Percentiles rank a stretch among this genome's conserved stretches.
phyloP scores from a whole-genome alignment of 2,113 vertebrate species.

The Boleophthalmus pectinirostris region DNA sequence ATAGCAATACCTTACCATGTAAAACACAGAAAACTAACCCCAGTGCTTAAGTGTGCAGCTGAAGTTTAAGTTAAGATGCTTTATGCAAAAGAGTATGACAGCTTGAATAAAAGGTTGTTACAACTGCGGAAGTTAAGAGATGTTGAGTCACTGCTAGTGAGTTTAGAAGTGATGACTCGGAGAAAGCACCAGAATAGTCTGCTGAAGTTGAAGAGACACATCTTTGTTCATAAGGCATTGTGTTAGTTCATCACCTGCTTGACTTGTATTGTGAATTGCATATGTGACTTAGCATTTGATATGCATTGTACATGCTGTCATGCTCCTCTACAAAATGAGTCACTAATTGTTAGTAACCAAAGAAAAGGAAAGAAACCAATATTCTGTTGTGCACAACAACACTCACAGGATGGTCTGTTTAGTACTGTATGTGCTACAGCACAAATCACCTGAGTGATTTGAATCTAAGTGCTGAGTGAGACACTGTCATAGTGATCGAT shows the following conservation, averaged over 20 bases:
- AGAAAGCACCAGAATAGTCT: slow-evolving; percentile 68
- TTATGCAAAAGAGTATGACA: slow-evolving; percentile 71
- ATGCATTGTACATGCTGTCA: slow-evolving; percentile 66
- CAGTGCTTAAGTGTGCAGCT: slow-evolving; percentile 31
- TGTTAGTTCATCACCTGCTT: slow-evolving; percentile 57
- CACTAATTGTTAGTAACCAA: slow-evolving; percentile 23
- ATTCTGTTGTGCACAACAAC: slow-evolving; percentile 33
- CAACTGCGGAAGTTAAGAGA: slow-evolving; percentile 3
- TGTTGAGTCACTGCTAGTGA: slow-evolving; percentile 7
- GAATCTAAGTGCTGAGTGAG: slow-evolving; percentile 54
- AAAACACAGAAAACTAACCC: slow-evolving; percentile 15
- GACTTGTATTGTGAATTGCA: slow-evolving; percentile 68
- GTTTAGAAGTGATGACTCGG: slow-evolving; percentile 11
- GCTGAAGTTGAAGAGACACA: slow-evolving; percentile 50
- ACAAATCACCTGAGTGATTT: slow-evolving; percentile 54
- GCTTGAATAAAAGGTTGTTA: slow-evolving; percentile 24
- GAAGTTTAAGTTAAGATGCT: slow-evolving; percentile 23
- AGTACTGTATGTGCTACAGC: slow-evolving; percentile 33
- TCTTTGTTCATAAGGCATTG: slow-evolving; percentile 76
- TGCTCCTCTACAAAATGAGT: slow-evolving; percentile 62
- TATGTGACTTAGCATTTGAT: slow-evolving; percentile 66
- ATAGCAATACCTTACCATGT: slow-evolving; percentile 4
- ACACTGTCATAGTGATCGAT: slow-evolving; percentile 37
- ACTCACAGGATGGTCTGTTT: slow-evolving; percentile 23
- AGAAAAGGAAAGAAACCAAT: slow-evolving; percentile 21